A percentile compares a stretch with the other conserved stretches of the same genome.
These are phyloP conservation scores for Phengaris arion DNA, from an alignment of 2,888 invertebrate genomes.

Conservation along the genomic window DNA sequence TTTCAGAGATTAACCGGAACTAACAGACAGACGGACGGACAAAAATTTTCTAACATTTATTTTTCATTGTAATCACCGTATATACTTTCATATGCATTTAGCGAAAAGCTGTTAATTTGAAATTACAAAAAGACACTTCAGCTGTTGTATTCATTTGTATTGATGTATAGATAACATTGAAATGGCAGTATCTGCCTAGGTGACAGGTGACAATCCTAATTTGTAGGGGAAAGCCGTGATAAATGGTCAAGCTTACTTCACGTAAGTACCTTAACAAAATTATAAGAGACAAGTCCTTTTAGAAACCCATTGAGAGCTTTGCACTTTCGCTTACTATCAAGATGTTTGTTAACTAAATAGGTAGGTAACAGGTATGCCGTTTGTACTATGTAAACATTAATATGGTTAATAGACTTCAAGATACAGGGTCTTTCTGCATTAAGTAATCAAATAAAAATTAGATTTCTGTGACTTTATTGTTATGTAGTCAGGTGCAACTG, in stretches of 20 bases:
- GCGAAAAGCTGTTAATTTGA: too few relatives aligned
- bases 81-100: too few relatives aligned
- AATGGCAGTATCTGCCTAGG: neutral
- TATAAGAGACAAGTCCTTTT: slow-evolving; percentile 1
- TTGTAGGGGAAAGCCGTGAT: neutral
- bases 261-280: neutral
- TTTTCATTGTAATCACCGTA: too few relatives aligned
- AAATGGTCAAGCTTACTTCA: neutral
- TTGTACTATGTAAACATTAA: neutral
- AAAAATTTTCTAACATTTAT: too few relatives aligned
- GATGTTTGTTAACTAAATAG: neutral
- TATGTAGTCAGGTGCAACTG: too few relatives aligned
- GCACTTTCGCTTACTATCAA: neutral
- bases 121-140: too few relatives aligned
- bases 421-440: neutral
- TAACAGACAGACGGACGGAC: too few relatives aligned
- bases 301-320: neutral
- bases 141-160: too few relatives aligned
- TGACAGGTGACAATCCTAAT: neutral
- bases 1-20: too few relatives aligned
- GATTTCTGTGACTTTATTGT: too few relatives aligned
- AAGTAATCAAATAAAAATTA: neutral
- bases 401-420: neutral
- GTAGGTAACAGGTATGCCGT: neutral
- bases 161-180: too few relatives aligned